These are phyloP conservation scores for Euleptes europaea DNA, from an alignment of 2,113 vertebrate species.

Conservation along the genomic window DNA sequence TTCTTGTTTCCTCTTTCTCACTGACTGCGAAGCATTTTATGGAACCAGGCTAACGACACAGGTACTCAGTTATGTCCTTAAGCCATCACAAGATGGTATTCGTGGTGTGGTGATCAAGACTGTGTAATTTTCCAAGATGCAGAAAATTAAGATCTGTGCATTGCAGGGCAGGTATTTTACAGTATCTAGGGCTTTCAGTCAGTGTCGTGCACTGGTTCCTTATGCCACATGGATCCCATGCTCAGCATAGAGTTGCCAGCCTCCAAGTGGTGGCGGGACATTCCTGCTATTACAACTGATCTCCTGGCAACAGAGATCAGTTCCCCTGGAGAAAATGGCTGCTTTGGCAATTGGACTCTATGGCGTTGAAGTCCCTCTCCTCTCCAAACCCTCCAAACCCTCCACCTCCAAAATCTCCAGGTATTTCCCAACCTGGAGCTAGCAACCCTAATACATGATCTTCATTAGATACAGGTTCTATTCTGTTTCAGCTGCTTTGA, in stretches of 20 bases:
- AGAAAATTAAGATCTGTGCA: background rate
- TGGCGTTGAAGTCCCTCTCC: no score
- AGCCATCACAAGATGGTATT: background rate
- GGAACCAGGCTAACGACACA: background rate
- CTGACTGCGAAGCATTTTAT: background rate
- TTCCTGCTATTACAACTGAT: no score
- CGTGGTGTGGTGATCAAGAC: background rate
- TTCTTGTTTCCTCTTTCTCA: background rate
- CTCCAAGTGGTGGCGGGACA: no score
- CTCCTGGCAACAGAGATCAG: no score
- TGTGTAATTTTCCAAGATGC: background rate
- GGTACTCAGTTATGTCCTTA: background rate
- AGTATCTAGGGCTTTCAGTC: background rate
- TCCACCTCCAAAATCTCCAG: no score
- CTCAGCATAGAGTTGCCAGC: no score
- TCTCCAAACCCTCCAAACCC: no score
- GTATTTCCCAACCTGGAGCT: no score
- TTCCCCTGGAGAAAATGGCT: no score
- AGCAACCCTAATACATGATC: no score
- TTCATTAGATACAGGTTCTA: background rate
- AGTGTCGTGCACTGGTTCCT: background rate
- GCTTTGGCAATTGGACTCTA: no score
- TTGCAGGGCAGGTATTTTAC: background rate
- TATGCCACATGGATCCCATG: background rate
- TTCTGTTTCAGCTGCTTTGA: background rate